Evolutionary conservation across 2,113 vertebrate species (phyloP).

Genomic region (Tylochromis polylepis): DNA sequence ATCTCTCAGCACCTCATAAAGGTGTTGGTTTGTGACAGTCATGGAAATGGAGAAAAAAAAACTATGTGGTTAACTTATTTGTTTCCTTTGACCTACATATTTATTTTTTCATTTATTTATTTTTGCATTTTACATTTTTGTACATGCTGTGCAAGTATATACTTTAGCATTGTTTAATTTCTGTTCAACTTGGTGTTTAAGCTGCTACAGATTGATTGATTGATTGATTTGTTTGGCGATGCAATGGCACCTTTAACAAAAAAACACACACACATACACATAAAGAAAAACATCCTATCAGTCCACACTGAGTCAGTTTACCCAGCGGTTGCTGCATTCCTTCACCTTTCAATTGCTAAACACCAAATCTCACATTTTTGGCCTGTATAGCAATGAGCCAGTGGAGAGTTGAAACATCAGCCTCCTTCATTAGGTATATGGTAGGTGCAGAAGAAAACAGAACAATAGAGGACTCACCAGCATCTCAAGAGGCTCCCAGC

Average conservation of each 20-base stretch:
- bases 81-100: background rate
- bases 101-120: background rate
- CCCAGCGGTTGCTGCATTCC: background rate
- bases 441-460: constrained; percentile 24
- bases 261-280: background rate
- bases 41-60: background rate
- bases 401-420: constrained; percentile 11
- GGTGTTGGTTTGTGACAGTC: background rate
- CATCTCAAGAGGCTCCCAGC: constrained; percentile 61
- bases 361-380: background rate
- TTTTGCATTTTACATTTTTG: background rate
- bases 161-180: background rate
- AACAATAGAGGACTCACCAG: constrained; percentile 54
- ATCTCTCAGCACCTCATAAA: background rate
- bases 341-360: background rate
- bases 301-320: background rate
- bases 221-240: background rate
- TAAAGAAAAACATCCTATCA: background rate
- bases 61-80: rapidly evolving
- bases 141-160: background rate
- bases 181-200: background rate
- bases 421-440: constrained; percentile 49
- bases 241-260: background rate
- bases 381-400: background rate
- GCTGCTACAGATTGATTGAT: background rate